Conservation (phyloP, 2,888 invertebrate species). For the Eilema griseolum region DNA sequence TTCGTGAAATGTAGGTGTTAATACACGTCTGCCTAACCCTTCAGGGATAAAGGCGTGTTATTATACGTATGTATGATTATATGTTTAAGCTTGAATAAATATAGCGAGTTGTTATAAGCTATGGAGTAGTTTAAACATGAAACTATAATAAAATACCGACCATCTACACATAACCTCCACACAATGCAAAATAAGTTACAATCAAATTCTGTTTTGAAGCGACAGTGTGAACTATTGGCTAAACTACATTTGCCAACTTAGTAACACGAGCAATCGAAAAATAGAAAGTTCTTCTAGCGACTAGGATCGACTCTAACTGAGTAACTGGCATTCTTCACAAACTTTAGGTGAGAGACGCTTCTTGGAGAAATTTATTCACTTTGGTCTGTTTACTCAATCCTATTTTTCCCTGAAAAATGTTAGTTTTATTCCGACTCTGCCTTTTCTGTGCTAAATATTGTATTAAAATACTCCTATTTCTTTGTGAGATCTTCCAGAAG, state of each 20-base stretch:
- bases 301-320: conserved; percentile 77
- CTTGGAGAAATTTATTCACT: conserved; percentile 73
- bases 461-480: conserved; percentile 46
- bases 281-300: conserved; percentile 76
- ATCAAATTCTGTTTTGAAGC: conserved; percentile 72
- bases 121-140: neutral
- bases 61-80: too few relatives aligned
- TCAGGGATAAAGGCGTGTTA: too few relatives aligned
- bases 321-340: conserved; percentile 82
- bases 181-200: conserved; percentile 75
- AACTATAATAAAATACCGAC: neutral
- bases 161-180: conserved; percentile 45
- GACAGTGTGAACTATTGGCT: conserved; percentile 73
- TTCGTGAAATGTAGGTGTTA: too few relatives aligned
- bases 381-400: conserved; percentile 66
- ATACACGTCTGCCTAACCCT: too few relatives aligned
- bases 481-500: conserved; percentile 30
- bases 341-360: conserved; percentile 75
- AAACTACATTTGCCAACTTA: conserved; percentile 82
- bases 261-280: conserved; percentile 85
- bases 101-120: neutral
- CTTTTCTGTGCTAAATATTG: conserved; percentile 42
- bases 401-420: conserved; percentile 51
- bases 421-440: conserved; percentile 27
- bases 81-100: too few relatives aligned